A percentile compares a stretch with the other conserved stretches of the same genome.
Conservation (phyloP, 2,113 vertebrate genomes). For the Vanacampus margaritifer region DNA sequence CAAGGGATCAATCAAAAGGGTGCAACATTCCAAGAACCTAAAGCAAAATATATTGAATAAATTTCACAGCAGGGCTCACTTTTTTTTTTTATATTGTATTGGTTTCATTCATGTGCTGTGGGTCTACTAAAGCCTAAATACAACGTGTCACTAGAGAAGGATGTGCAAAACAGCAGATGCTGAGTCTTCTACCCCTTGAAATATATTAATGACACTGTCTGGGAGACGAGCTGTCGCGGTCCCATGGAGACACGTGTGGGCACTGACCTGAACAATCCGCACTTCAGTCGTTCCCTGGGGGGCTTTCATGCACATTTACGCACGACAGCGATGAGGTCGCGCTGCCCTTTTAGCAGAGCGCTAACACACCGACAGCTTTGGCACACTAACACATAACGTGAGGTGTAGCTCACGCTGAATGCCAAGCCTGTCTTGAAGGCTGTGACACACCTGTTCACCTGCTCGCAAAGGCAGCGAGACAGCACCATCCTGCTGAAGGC, state of each 20-base stretch:
- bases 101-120: conserved; percentile 22
- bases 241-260: conserved; percentile 32
- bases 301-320: conserved; percentile 61
- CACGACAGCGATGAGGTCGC: conserved; percentile 50
- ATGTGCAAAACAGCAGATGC: conserved; percentile 30
- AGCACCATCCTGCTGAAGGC: conserved; percentile 3
- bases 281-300: conserved; percentile 48
- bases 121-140: conserved; percentile 43
- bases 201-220: conserved; percentile 56
- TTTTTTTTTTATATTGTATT: conserved; percentile 24
- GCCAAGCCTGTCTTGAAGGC: conserved; percentile 15
- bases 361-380: conserved; percentile 39
- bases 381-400: conserved; percentile 13
- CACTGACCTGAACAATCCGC: conserved; percentile 59
- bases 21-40: neutral
- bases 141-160: conserved; percentile 25
- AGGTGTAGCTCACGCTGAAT: neutral
- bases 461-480: conserved; percentile 28
- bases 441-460: conserved; percentile 34
- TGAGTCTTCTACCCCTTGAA: conserved; percentile 41
- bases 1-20: neutral
- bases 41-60: neutral
- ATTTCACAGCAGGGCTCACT: conserved; percentile 18
- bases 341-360: conserved; percentile 54
- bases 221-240: conserved; percentile 28